Evolutionary conservation across 2,797 vertebrate species (phyloP), one percentile per base, ranked within the genome.

Genomic region (Sebastes iracundus): DNA sequence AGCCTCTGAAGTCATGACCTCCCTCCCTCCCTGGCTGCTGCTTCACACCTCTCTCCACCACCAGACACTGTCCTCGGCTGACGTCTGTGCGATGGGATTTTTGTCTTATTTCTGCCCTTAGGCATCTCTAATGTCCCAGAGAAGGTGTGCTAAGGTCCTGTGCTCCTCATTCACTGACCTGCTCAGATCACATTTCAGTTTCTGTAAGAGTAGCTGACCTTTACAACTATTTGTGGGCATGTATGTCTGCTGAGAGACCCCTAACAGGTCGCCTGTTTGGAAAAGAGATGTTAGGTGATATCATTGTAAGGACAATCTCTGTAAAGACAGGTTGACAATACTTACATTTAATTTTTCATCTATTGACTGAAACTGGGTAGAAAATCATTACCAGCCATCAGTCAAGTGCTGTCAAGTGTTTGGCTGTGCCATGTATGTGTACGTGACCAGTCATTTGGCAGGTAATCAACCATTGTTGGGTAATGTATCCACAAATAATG

Each of bases 161-260:
- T 82, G 38, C 60, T 55, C 67, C 82, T 71, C 65, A 77, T 88
- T 84, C 72, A 85, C 77, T 82, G 88, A 81, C 90, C 79, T 55
- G 63, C 75, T 78, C 72, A 49, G 89, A 91, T 94, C 89, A 83
- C 46, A 68, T 94, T 92, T 92, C 93, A 89, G 75, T 65, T 78
- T 82, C 72, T 83, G 81, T 67, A 65, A 72, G 68, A 72, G 70
- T 80, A 78, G 83, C 61, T 88, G 86, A 90, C 89, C 85, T 89
- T 88, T 83, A 23, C 73, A 69, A 79, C 79, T 75, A 67, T 84
- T 89, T 87, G 82, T 74, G 62, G 74, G 75, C 53, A 72, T 63
- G 74, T 78, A 22, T 70, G 74, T 78, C 22, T 70, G 46, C 79
- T 46, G 11, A 78, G 66, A 74, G 22, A 63, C 85, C 69, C 35